These are phyloP conservation scores for Labeo catla DNA, from an alignment of 2,113 vertebrate species.

Conservation along the genomic window DNA sequence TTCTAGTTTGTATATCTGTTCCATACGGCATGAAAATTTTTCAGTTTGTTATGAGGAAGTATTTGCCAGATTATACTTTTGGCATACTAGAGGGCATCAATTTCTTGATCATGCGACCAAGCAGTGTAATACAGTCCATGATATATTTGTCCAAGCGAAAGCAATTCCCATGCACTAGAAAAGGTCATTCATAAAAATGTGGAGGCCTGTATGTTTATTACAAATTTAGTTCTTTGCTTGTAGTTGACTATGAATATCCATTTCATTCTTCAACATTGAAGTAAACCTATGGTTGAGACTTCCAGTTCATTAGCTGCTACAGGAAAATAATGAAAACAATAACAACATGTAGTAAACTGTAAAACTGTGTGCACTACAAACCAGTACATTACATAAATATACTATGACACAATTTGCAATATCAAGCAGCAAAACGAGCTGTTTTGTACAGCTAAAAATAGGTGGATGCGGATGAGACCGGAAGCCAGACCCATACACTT, in stretches of 20 bases:
- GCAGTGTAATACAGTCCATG: background rate
- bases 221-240: background rate
- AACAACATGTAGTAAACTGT: too few species aligned
- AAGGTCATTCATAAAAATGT: background rate
- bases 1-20: constrained; percentile 13
- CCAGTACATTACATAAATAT: too few species aligned
- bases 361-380: too few species aligned
- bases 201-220: background rate
- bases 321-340: too few species aligned
- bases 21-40: background rate
- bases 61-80: background rate
- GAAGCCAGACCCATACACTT: too few species aligned
- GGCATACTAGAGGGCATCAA: background rate
- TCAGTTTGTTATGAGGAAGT: background rate
- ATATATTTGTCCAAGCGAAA: background rate
- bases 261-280: too few species aligned
- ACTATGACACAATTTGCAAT: too few species aligned
- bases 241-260: background rate
- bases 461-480: too few species aligned
- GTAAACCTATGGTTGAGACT: too few species aligned
- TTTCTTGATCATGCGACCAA: background rate
- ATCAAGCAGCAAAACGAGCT: too few species aligned
- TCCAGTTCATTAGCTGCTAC: too few species aligned
- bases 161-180: background rate
- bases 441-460: too few species aligned